phyloP scores from a whole-genome alignment of 2,113 vertebrate species.

The Bothrops jararaca region DNA sequence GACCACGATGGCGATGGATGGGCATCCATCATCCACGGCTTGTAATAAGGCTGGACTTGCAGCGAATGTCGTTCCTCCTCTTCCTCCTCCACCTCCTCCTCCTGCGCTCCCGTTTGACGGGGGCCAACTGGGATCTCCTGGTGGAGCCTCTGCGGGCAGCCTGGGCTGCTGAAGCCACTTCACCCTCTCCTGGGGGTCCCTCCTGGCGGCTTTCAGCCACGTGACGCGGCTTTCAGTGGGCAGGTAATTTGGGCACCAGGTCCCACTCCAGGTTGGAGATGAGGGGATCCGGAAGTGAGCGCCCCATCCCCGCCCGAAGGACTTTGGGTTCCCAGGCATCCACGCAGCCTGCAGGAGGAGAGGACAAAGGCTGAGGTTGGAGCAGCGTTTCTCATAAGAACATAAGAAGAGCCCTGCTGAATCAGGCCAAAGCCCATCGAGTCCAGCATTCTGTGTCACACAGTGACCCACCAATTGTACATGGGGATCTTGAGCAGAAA shows the following conservation, averaged over 20 bases:
- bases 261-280: constrained; percentile 79
- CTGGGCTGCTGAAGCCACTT: not conserved
- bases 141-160: constrained; percentile 54
- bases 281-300: constrained; percentile 92
- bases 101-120: constrained; percentile 29
- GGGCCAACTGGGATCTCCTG: constrained; percentile 10
- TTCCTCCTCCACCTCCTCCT: constrained; percentile 14
- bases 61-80: constrained; percentile 40
- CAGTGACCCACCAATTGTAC: no score
- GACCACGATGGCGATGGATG: constrained; percentile 81
- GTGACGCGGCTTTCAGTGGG: constrained; percentile 65
- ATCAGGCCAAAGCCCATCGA: no score
- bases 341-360: constrained; percentile 81
- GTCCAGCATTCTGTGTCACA: no score
- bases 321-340: constrained; percentile 96
- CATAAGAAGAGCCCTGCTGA: no score
- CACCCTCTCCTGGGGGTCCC: rapidly evolving
- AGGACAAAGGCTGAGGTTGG: not conserved
- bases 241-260: constrained; percentile 70
- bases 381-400: not conserved
- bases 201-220: constrained; percentile 76
- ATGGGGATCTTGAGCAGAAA: no score
- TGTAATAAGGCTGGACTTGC: constrained; percentile 70
- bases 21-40: constrained; percentile 74
- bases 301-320: constrained; percentile 91